A percentile compares a stretch with the other conserved stretches of the same genome.
Evolutionary conservation across 2,797 vertebrate genomes (phyloP).

Genomic region (Epinephelus awoara): DNA sequence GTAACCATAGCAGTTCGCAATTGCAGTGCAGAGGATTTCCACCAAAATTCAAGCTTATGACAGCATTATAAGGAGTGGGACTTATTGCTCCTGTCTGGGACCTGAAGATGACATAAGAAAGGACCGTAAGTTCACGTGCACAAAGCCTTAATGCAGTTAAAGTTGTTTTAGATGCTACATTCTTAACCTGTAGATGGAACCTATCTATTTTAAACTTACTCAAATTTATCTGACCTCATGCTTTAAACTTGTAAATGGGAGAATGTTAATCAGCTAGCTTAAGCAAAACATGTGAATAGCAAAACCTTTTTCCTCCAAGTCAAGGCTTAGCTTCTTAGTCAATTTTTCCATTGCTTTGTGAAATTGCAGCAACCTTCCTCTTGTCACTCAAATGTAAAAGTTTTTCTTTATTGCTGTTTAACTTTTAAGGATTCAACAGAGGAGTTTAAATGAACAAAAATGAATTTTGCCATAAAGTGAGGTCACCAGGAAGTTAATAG

Average conservation of each 20-base stretch:
- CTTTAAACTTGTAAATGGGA: background rate
- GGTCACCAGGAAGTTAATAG: background rate
- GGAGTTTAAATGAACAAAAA: background rate
- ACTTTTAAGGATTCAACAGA: background rate
- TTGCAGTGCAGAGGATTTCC: slow-evolving; percentile 96
- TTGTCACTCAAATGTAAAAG: background rate
- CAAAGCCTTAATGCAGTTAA: background rate
- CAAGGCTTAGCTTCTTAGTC: background rate
- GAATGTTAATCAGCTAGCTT: background rate
- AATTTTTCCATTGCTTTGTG: background rate
- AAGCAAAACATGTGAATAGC: background rate
- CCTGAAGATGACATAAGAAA: slow-evolving; percentile 67
- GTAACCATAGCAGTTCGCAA: slow-evolving; percentile 93
- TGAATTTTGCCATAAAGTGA: background rate
- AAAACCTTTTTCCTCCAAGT: background rate
- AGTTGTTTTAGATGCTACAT: background rate
- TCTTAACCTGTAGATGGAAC: background rate
- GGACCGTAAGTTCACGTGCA: background rate
- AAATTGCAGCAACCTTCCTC: background rate
- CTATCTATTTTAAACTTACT: background rate
- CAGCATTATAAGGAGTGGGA: slow-evolving; percentile 88
- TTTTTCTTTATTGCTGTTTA: background rate
- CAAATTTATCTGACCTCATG: background rate
- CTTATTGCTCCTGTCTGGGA: slow-evolving; percentile 91
- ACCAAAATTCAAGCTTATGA: slow-evolving; percentile 91